Evolutionary conservation across 2,797 vertebrate genomes (phyloP).

Genomic region (Glyptemys insculpta): DNA sequence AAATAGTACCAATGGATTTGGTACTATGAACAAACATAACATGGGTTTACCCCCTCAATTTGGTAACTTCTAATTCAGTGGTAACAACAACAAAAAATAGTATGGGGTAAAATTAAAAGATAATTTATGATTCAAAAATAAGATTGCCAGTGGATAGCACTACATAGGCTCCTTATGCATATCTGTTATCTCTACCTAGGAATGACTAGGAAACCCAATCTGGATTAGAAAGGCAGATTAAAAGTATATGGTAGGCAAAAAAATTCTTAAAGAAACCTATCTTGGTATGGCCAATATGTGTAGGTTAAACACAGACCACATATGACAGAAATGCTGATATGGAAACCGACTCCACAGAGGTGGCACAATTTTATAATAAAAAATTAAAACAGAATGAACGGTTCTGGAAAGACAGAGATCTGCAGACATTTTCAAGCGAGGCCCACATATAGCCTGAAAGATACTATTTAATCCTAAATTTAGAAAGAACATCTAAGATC

Average conservation of each 20-base stretch:
- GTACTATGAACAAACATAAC: conserved; percentile 1
- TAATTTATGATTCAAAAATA: background rate
- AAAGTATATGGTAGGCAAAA: background rate
- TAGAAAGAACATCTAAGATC: background rate
- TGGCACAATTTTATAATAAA: background rate
- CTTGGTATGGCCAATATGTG: background rate
- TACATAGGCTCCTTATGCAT: background rate
- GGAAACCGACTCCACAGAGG: background rate
- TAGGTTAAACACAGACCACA: background rate
- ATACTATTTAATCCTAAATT: background rate
- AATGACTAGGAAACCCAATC: background rate
- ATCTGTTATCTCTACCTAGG: background rate
- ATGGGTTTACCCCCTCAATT: background rate
- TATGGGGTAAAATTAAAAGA: background rate
- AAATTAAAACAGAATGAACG: background rate
- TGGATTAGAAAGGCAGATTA: background rate
- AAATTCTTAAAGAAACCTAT: background rate
- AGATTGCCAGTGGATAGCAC: background rate
- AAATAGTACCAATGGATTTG: background rate
- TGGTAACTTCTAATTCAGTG: background rate
- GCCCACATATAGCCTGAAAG: background rate
- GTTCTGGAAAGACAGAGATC: background rate
- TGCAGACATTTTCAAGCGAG: background rate
- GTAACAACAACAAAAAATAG: background rate
- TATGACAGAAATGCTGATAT: background rate